phyloP scores from a whole-genome alignment of 2,888 invertebrate species.

The Chloromyia formosa region DNA sequence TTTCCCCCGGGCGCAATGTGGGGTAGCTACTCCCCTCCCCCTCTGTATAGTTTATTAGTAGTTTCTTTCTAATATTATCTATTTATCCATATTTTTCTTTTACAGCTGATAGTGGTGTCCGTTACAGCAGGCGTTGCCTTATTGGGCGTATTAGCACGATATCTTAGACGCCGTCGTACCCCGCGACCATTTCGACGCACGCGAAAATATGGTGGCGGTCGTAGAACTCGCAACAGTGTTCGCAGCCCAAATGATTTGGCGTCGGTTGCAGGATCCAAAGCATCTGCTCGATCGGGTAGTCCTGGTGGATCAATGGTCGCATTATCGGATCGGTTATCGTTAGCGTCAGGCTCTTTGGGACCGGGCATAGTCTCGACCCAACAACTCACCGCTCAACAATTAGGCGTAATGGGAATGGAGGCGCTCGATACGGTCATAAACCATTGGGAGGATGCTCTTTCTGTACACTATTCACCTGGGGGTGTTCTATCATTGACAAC shows the following conservation, averaged over 20 bases:
- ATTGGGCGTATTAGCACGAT: slow-evolving; percentile 83
- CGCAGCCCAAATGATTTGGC: slow-evolving; percentile 77
- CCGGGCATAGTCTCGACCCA: slow-evolving; percentile 68
- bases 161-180: slow-evolving; percentile 76
- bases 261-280: slow-evolving; percentile 74
- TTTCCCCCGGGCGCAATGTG: no score
- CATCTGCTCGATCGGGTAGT: slow-evolving; percentile 69
- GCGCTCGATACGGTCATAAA: slow-evolving; percentile 90
- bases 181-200: slow-evolving; percentile 70
- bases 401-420: slow-evolving; percentile 94
- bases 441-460: slow-evolving; percentile 94
- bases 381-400: slow-evolving; percentile 83
- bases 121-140: slow-evolving; percentile 75
- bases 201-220: slow-evolving; percentile 68
- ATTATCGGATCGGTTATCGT: slow-evolving; percentile 73
- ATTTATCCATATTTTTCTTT: neutral
- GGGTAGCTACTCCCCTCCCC: no score
- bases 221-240: slow-evolving; percentile 68
- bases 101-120: slow-evolving; percentile 64
- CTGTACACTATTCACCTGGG: slow-evolving; percentile 72
- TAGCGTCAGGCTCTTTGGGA: slow-evolving; percentile 74
- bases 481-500: slow-evolving; percentile 72
- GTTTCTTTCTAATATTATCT: no score
- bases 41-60: no score
- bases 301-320: slow-evolving; percentile 68